phyloP scores from a whole-genome alignment of 2,797 vertebrate genomes.

The Melanotaenia boesemani region DNA sequence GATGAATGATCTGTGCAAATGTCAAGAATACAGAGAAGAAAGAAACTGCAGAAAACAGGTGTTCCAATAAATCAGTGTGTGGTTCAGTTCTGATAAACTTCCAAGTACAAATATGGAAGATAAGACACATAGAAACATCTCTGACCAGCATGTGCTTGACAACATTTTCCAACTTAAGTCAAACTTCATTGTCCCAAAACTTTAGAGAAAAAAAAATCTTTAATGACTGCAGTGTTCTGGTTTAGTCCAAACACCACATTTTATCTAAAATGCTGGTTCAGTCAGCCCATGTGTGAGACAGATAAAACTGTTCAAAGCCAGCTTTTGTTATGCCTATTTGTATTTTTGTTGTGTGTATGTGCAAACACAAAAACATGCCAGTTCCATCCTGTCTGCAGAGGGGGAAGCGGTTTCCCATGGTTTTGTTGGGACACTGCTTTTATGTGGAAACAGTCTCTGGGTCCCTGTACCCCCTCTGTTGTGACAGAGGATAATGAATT shows the following conservation, averaged over 20 bases:
- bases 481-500: conserved; percentile 80
- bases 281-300: conserved; percentile 63
- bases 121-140: neutral
- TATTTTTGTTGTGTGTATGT: conserved; percentile 68
- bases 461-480: conserved; percentile 73
- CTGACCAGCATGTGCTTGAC: neutral
- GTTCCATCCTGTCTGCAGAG: conserved; percentile 60
- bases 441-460: conserved; percentile 75
- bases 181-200: conserved; percentile 44
- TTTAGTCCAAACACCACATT: conserved; percentile 40
- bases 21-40: conserved; percentile 17
- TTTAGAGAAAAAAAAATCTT: conserved; percentile 14
- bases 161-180: conserved; percentile 11
- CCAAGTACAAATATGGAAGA: neutral
- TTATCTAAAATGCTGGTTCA: conserved; percentile 43
- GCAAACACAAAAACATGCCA: conserved; percentile 64
- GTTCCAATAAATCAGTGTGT: conserved; percentile 2
- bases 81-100: conserved; percentile 20
- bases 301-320: conserved; percentile 65
- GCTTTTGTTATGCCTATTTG: conserved; percentile 63
- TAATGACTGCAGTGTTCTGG: conserved; percentile 8
- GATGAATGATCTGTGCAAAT: conserved; percentile 2
- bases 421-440: conserved; percentile 72
- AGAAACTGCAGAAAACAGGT: neutral
- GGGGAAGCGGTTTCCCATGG: conserved; percentile 66